Percentiles rank a stretch among this genome's conserved stretches.
These are phyloP conservation scores for Hyposoter didymator DNA, from an alignment of 2,888 invertebrate genomes.

Conservation along the genomic window DNA sequence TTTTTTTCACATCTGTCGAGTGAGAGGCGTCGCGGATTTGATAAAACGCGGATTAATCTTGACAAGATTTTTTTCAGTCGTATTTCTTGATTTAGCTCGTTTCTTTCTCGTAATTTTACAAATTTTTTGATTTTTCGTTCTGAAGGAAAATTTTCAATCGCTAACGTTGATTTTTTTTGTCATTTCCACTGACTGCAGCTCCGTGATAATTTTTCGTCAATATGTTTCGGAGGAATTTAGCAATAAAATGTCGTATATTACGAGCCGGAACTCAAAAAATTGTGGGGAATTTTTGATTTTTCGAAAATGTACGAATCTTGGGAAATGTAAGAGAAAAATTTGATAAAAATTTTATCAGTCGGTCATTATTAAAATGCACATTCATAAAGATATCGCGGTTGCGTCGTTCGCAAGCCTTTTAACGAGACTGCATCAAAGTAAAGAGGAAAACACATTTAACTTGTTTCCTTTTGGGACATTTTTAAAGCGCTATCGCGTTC, in stretches of 20 bases:
- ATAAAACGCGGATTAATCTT: constrained; percentile 14
- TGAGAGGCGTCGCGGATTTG: constrained; percentile 65
- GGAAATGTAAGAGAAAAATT: background rate
- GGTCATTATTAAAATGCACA: background rate
- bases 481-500: constrained; percentile 19
- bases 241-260: background rate
- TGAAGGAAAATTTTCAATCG: background rate
- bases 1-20: constrained; percentile 71
- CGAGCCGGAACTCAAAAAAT: background rate
- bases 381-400: background rate
- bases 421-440: background rate
- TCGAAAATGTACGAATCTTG: background rate
- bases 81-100: background rate
- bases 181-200: background rate
- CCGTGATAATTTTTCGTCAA: background rate
- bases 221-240: background rate
- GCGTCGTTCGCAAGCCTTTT: background rate
- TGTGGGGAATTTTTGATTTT: background rate
- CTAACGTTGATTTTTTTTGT: background rate
- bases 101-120: background rate
- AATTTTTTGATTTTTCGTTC: background rate
- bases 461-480: constrained; percentile 34
- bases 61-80: background rate
- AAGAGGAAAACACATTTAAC: constrained; percentile 7
- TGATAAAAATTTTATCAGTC: background rate